Conservation (phyloP, 2,113 vertebrate genomes). For the Corythornis vintsioides region DNA sequence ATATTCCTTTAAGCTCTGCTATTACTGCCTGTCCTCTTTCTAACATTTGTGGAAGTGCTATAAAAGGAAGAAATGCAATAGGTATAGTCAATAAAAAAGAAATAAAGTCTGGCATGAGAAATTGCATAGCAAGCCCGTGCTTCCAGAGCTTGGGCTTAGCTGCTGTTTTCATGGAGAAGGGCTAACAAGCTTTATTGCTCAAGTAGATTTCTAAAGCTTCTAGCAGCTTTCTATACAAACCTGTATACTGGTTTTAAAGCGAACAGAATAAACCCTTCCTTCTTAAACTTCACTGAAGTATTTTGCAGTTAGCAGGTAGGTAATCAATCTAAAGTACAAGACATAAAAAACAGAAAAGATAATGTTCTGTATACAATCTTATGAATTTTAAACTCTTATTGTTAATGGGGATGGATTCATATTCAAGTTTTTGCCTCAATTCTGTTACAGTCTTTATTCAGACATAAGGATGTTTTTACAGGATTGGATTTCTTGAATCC, state of each 20-base stretch:
- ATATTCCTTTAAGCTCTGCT: background rate
- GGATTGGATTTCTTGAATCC: background rate
- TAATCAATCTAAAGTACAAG: background rate
- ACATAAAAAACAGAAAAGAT: background rate
- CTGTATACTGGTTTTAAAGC: background rate
- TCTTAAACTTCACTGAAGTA: background rate
- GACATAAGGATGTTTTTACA: background rate
- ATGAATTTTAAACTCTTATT: background rate
- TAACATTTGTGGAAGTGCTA: background rate
- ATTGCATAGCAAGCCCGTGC: background rate
- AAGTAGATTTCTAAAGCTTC: background rate
- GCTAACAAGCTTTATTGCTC: background rate
- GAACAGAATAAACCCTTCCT: background rate
- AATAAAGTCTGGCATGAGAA: slow-evolving; percentile 19
- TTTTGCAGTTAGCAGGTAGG: background rate
- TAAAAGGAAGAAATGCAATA: slow-evolving; percentile 13
- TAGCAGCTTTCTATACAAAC: background rate
- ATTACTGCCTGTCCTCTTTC: background rate
- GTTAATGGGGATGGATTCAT: background rate
- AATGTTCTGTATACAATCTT: background rate
- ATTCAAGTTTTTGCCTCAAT: background rate
- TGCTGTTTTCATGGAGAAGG: background rate
- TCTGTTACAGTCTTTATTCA: background rate
- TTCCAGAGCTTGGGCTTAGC: background rate
- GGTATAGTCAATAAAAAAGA: slow-evolving; percentile 1